phyloP scores from a whole-genome alignment of 2,797 vertebrate species.

The Cossypha caffra region DNA sequence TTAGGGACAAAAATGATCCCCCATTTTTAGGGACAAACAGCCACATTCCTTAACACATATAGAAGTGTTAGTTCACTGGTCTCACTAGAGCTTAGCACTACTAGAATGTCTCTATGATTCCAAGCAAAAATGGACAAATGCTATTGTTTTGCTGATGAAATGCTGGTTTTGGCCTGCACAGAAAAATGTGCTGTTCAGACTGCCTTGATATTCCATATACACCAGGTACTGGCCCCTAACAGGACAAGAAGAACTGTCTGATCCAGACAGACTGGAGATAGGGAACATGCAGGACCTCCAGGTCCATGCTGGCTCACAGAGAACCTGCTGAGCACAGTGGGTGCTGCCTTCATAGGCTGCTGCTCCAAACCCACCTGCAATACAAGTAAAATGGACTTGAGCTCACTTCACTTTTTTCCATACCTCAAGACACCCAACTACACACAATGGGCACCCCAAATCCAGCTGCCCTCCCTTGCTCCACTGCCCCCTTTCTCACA shows the following conservation, averaged over 20 bases:
- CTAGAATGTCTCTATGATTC: background rate
- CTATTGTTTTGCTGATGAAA: background rate
- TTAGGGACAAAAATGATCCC: background rate
- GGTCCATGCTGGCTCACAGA: background rate
- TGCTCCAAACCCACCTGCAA: background rate
- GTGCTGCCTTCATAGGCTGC: background rate
- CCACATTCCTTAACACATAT: background rate
- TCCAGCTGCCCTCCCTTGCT: background rate
- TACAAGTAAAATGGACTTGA: background rate
- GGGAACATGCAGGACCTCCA: background rate
- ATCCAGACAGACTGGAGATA: background rate
- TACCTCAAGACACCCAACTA: background rate
- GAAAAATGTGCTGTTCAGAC: background rate
- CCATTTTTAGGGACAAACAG: background rate
- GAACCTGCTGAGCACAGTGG: background rate
- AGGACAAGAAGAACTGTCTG: background rate
- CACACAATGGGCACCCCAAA: background rate
- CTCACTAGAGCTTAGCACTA: background rate
- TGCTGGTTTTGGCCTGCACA: background rate
- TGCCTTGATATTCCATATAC: background rate
- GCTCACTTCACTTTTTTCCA: background rate
- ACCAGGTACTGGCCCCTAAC: background rate
- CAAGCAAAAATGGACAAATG: background rate
- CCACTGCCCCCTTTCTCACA: background rate
- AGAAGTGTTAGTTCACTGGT: background rate